Conservation (phyloP, 2,888 invertebrate genomes). For the Torymus auratus region DNA sequence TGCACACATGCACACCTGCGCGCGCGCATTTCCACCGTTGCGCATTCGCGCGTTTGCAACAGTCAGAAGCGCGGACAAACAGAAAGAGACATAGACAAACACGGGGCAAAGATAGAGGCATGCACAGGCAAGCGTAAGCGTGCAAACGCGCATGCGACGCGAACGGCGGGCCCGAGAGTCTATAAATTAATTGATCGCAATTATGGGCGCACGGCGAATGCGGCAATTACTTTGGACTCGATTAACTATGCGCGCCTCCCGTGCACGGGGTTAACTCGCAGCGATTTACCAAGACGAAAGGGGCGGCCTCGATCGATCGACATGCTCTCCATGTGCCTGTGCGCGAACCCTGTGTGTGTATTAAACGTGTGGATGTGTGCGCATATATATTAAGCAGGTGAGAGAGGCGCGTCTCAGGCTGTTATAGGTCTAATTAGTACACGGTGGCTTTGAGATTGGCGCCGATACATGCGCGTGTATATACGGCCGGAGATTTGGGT, state of each 20-base stretch:
- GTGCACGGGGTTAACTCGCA: conserved; percentile 30
- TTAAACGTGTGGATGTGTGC: too few relatives aligned
- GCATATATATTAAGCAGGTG: too few relatives aligned
- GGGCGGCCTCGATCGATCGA: conserved; percentile 9
- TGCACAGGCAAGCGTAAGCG: too few relatives aligned
- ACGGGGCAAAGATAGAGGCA: conserved; percentile 49
- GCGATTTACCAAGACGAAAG: conserved; percentile 44
- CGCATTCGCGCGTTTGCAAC: neutral
- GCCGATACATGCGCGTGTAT: too few relatives aligned
- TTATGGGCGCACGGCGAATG: conserved; percentile 66
- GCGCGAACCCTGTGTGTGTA: too few relatives aligned
- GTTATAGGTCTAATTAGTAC: too few relatives aligned
- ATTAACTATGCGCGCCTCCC: conserved; percentile 65
- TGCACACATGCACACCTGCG: neutral
- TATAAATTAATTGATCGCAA: conserved; percentile 72
- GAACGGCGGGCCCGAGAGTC: neutral
- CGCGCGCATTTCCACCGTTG: too few relatives aligned
- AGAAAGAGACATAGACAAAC: neutral
- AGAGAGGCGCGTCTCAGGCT: too few relatives aligned
- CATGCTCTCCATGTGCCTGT: neutral
- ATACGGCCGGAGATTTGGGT: too few relatives aligned
- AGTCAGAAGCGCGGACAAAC: neutral
- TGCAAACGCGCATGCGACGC: too few relatives aligned
- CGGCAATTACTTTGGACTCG: conserved; percentile 72
- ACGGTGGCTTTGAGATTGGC: too few relatives aligned